Percentiles rank a stretch among this genome's conserved stretches.
Evolutionary conservation across 2,797 vertebrate species (phyloP).

Genomic region (Phrynocephalus forsythii): DNA sequence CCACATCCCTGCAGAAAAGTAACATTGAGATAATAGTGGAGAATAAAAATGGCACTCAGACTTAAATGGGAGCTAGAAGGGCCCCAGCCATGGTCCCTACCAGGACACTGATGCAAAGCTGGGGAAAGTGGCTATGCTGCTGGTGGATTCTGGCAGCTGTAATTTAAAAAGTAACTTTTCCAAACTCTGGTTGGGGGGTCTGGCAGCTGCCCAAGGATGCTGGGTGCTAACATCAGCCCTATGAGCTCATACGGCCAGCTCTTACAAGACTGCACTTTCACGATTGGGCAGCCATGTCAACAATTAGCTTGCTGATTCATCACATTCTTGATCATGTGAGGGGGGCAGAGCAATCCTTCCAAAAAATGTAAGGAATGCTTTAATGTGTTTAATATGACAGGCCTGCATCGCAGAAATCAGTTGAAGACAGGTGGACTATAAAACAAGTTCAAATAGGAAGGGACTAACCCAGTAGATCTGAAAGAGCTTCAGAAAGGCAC

Average conservation of each 20-base stretch:
- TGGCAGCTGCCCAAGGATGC: background rate
- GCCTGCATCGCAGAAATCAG: conserved; percentile 32
- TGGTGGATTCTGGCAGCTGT: too few relatives aligned
- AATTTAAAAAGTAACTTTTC: too few relatives aligned
- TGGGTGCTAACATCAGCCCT: background rate
- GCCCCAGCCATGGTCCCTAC: background rate
- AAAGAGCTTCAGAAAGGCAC: conserved; percentile 22
- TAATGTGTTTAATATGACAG: conserved; percentile 13
- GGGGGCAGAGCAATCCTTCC: background rate
- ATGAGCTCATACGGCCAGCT: too few relatives aligned
- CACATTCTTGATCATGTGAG: background rate
- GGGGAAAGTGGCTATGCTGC: too few relatives aligned
- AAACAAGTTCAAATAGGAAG: conserved; percentile 21
- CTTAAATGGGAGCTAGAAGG: background rate
- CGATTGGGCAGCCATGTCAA: background rate
- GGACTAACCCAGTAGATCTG: conserved; percentile 23
- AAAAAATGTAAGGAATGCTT: conserved; percentile 2
- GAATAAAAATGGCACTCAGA: background rate
- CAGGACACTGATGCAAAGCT: too few relatives aligned
- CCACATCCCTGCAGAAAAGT: background rate
- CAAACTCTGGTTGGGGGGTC: too few relatives aligned
- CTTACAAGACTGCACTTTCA: too few relatives aligned
- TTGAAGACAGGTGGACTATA: conserved; percentile 7
- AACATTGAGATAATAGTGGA: background rate
- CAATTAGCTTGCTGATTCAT: background rate